Conservation (phyloP, 2,888 invertebrate genomes). For the Lacanobia wlatinum region DNA sequence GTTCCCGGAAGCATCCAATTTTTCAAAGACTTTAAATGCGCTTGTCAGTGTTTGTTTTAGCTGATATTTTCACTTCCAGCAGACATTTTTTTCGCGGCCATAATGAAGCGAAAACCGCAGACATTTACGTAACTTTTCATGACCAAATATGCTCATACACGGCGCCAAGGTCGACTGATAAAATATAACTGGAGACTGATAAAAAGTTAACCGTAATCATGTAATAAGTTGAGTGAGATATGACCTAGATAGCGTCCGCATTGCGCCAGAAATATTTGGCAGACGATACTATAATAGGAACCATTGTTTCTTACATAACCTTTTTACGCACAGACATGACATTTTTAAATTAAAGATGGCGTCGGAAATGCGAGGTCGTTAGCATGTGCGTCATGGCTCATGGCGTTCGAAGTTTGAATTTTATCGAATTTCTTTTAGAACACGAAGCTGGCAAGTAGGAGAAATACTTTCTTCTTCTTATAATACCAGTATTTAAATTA, state of each 20-base stretch:
- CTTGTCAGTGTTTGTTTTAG: too few relatives aligned
- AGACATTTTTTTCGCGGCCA: constrained; percentile 2
- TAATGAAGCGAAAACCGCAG: not conserved
- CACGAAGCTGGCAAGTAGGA: not conserved
- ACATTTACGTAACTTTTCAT: constrained; percentile 23
- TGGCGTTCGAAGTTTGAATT: constrained; percentile 8
- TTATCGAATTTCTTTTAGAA: constrained; percentile 1
- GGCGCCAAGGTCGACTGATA: constrained; percentile 36
- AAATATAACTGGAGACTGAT: constrained; percentile 25
- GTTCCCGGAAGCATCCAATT: too few relatives aligned
- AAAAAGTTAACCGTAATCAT: constrained; percentile 26
- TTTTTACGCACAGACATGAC: constrained; percentile 9
- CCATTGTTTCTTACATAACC: constrained; percentile 24
- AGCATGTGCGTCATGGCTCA: constrained; percentile 10
- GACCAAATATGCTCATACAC: constrained; percentile 15
- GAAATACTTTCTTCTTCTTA: not conserved
- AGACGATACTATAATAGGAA: constrained; percentile 16
- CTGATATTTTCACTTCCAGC: too few relatives aligned
- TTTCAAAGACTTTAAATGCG: too few relatives aligned
- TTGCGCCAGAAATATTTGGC: constrained; percentile 43
- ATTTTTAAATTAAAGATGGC: constrained; percentile 31
- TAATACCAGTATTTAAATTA: not conserved
- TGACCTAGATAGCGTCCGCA: constrained; percentile 48
- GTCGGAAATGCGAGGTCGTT: constrained; percentile 30
- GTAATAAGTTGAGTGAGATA: constrained; percentile 20